Evolutionary conservation across 2,888 invertebrate genomes (phyloP), one percentile per base, ranked within the genome.

Genomic region (Idaea biselata): DNA sequence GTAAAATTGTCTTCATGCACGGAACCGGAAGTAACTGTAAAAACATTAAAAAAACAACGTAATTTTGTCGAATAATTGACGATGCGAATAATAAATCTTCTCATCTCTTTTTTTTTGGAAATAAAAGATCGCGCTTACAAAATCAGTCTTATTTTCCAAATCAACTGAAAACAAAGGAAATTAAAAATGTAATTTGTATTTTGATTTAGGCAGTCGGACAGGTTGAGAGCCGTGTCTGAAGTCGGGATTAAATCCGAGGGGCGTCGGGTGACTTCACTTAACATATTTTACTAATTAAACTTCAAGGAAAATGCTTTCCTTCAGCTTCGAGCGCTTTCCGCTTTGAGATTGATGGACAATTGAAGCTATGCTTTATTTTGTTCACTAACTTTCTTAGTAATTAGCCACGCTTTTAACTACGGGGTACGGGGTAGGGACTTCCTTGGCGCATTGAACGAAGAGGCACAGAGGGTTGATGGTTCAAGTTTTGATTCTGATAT

Each of bases 211-310:
- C 64, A 68, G 57, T 64, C 58, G 17, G 44, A 44, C 44, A 44
- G 14, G 44, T 44, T 44, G 44, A 14, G 11, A 44, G 3, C 44
- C 44, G 44, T 33, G 71, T 68, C 65, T 58, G 60, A 14, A 44
- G 56, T 58, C 54, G 25, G 60, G 58, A 67, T 67, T 74, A 73
- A 77, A 76, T 77, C 77, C 77, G 70, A 69, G 67, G 73, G 68
- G 60, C 68, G 73, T 63, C 73, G 63, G 74, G 76, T 68, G 69
- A 63, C 68, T 63, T 75, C 77, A 74, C 71, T 87, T 85, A 86
- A 76, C 86, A 84, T 85, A 83, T 81, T 86, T 78, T 73, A 80
- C 82, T 85, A 88, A 88, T 88, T 88, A 87, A 86, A 86, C 75
- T 73, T 76, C 73, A 65, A 44, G 17, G 58, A 54, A 60, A 64